Evolutionary conservation across 2,113 vertebrate species (phyloP).

Genomic region (Macquaria ambigua): DNA sequence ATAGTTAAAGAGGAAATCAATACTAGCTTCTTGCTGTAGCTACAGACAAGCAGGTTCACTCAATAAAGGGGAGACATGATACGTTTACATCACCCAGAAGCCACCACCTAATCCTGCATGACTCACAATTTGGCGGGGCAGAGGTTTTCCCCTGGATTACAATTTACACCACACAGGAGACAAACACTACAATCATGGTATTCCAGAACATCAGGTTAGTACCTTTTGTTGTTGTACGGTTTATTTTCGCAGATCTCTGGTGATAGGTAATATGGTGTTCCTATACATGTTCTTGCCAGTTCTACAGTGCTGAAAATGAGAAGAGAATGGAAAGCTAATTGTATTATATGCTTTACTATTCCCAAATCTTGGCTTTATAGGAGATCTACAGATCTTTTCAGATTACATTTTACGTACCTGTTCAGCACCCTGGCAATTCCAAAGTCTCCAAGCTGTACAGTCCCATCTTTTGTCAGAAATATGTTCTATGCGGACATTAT

Average conservation of each 20-base stretch:
- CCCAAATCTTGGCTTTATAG: background rate
- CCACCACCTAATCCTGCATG: conserved; percentile 24
- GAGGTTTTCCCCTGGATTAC: background rate
- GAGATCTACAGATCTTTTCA: background rate
- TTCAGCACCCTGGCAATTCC: conserved; percentile 98
- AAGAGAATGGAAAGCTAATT: background rate
- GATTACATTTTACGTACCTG: conserved; percentile 84
- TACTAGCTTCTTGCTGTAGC: conserved; percentile 55
- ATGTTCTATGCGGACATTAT: conserved; percentile 87
- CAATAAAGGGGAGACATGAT: conserved; percentile 51
- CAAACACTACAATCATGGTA: background rate
- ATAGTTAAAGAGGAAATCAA: conserved; percentile 64
- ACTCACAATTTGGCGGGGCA: background rate
- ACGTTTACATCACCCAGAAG: conserved; percentile 34
- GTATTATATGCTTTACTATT: background rate
- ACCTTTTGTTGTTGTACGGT: conserved; percentile 99
- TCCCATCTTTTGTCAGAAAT: conserved; percentile 98
- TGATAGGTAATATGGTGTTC: conserved; percentile 97
- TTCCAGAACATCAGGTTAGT: conserved; percentile 32
- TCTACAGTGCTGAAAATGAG: conserved; percentile 90
- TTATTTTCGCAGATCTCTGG: conserved; percentile 99
- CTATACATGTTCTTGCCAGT: conserved; percentile 96
- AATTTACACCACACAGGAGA: background rate
- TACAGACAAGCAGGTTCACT: conserved; percentile 33
- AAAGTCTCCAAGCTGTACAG: conserved; percentile 97